phyloP scores from a whole-genome alignment of 2,888 invertebrate genomes.

The Drosophila robusta region DNA sequence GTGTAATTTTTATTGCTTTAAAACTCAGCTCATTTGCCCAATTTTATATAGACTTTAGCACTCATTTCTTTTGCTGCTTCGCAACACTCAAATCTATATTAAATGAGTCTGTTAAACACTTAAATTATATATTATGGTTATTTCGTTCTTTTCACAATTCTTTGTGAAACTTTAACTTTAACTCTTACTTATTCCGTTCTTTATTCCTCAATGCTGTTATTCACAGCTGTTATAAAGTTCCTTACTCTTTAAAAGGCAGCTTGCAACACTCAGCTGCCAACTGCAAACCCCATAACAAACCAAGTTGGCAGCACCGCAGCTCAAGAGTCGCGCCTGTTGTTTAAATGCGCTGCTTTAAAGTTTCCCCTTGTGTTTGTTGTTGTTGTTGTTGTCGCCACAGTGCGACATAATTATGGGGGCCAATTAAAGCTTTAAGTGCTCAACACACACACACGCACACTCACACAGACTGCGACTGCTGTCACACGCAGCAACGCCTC shows the following conservation, averaged over 20 bases:
- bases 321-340: background rate
- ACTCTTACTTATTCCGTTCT: background rate
- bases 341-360: conserved; percentile 41
- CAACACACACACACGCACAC: conserved; percentile 13
- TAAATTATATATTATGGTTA: no score
- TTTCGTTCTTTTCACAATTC: no score
- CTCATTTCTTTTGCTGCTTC: no score
- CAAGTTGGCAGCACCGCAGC: conserved; percentile 18
- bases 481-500: conserved; percentile 76
- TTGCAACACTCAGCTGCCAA: background rate
- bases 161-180: background rate
- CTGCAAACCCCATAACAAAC: conserved; percentile 1
- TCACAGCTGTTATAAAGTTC: background rate
- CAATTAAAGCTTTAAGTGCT: conserved; percentile 60
- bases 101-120: no score
- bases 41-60: no score
- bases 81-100: no score
- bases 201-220: no score
- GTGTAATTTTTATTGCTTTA: no score
- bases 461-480: conserved; percentile 31
- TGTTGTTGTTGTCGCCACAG: conserved; percentile 18
- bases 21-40: no score
- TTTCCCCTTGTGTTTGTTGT: background rate
- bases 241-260: conserved; percentile 4
- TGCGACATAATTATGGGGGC: conserved; percentile 51